Evolutionary conservation across 2,113 vertebrate species (phyloP).

Genomic region (Dipodomys merriami): DNA sequence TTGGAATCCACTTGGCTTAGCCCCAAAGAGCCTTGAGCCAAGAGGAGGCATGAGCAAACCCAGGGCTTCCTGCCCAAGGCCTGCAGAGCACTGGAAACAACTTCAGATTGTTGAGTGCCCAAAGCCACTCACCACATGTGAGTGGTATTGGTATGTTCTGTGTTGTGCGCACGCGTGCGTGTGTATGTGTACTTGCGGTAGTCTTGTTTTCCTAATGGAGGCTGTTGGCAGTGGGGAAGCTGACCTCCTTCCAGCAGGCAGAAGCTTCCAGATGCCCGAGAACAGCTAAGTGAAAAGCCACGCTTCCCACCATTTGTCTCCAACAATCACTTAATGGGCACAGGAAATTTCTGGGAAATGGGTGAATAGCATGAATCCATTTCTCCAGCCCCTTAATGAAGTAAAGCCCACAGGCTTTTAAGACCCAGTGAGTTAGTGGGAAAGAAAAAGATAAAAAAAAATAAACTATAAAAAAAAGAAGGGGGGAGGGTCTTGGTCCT

Average conservation of each 20-base stretch:
- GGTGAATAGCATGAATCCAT: slow-evolving; percentile 92
- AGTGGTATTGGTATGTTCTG: neutral
- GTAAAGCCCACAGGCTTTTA: slow-evolving; percentile 90
- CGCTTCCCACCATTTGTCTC: slow-evolving; percentile 92
- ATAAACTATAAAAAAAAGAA: slow-evolving; percentile 65
- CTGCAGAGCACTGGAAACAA: slow-evolving; percentile 48
- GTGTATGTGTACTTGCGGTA: slow-evolving; percentile 80
- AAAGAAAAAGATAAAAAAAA: slow-evolving; percentile 64
- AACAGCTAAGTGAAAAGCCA: slow-evolving; percentile 89
- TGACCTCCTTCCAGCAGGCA: slow-evolving; percentile 87
- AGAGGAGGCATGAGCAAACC: too few relatives aligned
- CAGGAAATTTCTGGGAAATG: slow-evolving; percentile 93
- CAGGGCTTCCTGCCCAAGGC: neutral
- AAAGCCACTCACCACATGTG: slow-evolving; percentile 73
- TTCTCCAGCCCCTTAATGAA: slow-evolving; percentile 91
- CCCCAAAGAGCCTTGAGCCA: neutral
- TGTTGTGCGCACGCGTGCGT: fast-evolving
- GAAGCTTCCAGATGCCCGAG: slow-evolving; percentile 81
- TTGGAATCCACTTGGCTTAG: neutral
- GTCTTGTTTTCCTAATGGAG: slow-evolving; percentile 87
- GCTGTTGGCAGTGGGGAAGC: slow-evolving; percentile 86
- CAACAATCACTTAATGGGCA: slow-evolving; percentile 98
- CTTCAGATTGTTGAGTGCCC: slow-evolving; percentile 62
- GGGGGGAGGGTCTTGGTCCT: slow-evolving; percentile 85
- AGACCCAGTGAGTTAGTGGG: slow-evolving; percentile 78